Evolutionary conservation across 2,113 vertebrate species (phyloP).

Genomic region (Corythornis cristatus): DNA sequence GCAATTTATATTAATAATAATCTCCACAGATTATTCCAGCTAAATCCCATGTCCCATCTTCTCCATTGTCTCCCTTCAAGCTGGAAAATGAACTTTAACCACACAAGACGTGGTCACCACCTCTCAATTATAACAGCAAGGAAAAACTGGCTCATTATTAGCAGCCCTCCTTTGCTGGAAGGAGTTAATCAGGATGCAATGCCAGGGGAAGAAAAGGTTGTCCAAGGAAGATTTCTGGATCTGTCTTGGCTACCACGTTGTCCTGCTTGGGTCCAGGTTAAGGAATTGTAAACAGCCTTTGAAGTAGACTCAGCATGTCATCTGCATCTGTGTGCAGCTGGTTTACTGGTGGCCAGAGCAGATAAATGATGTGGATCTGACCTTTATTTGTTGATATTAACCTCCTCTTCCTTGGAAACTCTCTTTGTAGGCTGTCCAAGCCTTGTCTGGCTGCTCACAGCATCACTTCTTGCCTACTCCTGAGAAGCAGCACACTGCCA

Average conservation of each 20-base stretch:
- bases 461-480: background rate
- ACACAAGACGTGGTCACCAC: background rate
- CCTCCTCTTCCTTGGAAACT: background rate
- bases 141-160: background rate
- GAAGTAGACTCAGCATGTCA: conserved; percentile 62
- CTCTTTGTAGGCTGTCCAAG: conserved; percentile 1
- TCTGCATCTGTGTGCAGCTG: conserved; percentile 62
- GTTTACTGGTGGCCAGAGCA: conserved; percentile 9
- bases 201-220: background rate
- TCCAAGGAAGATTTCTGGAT: background rate
- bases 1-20: no score
- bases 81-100: background rate
- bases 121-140: background rate
- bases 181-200: background rate
- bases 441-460: background rate
- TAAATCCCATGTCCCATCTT: background rate
- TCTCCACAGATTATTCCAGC: background rate
- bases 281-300: conserved; percentile 46
- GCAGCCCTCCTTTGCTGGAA: background rate
- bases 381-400: background rate
- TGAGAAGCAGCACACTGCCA: background rate
- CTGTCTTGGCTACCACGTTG: background rate
- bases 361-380: conserved; percentile 4
- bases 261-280: conserved; percentile 28
- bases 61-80: background rate